Base-by-base conservation (phyloP, 2,797 vertebrate species). In the Phalanger gymnotis region DNA sequence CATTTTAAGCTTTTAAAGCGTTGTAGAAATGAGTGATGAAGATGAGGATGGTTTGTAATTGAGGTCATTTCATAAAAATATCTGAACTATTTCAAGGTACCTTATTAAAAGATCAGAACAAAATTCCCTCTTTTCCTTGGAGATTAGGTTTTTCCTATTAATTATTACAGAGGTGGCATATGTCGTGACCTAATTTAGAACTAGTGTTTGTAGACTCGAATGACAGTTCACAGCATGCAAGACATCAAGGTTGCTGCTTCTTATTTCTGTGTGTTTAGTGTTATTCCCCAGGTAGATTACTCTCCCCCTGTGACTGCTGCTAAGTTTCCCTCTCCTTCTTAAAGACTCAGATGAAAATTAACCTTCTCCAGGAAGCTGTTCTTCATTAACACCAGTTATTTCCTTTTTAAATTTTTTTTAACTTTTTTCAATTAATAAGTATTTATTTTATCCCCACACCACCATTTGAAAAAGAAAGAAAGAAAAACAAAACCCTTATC, bases 121-220 rank as follows among this genome's bases (percentile, higher is more conserved):
- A 34, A 66, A 73, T 58, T 91, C 9, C 22, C 91, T 91, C 94
- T 93, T 53, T 91, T 57, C n/a, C 25, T 90, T 53, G 56, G 51
- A 87, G 91, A 53, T 55, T 95, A n/a, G 93, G 81, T 53, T 92
- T 53, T 40, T 95, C 40, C 25, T 28, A 11, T 34, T n/a, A 52
- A 5, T 0, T 30, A 0, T 7, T 19, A 40, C 12, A 40, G 91
- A 92, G 56, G 57, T 28, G 0, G 1, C 25, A 2, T 95, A 27
- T 96, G 58, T 95, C 91, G 73, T 57, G 61, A 94, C 92, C 90
- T 91, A 54, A 56, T 91, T 94, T 54, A 90, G 93, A 95, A 53
- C 91, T 30, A 6, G 54, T 13, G 9, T 47, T 91, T 91, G 34
- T 40, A 51, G 25, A 51, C 73, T 47, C 27, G 73, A 87, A 28